phyloP scores from a whole-genome alignment of 2,113 vertebrate genomes.

The Hypocryptadius cinnamomeus region DNA sequence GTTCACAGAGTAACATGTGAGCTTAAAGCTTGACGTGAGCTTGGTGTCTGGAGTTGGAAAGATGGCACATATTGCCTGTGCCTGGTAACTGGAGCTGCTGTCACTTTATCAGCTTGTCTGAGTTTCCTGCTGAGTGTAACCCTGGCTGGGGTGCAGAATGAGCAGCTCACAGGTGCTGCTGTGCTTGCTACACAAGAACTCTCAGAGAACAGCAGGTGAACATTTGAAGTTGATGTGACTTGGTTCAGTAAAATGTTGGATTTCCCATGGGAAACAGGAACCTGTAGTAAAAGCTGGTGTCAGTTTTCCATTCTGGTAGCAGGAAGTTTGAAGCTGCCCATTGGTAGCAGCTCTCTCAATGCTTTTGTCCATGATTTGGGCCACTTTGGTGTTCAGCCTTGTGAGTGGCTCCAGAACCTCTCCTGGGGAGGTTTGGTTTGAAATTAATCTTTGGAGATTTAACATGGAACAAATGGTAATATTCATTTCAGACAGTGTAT shows the following conservation, averaged over 20 bases:
- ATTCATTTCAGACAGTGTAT: accelerated
- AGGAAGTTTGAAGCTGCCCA: not conserved
- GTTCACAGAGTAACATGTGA: not conserved
- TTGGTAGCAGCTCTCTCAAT: no score
- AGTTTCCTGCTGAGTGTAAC: not conserved
- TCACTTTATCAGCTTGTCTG: not conserved
- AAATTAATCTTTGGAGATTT: not conserved
- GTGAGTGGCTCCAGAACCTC: not conserved
- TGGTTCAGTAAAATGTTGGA: not conserved
- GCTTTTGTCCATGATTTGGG: not conserved
- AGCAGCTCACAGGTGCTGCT: not conserved
- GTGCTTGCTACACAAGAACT: not conserved
- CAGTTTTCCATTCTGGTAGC: not conserved
- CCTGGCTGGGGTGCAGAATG: not conserved
- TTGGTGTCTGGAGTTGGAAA: not conserved
- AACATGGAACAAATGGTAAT: accelerated
- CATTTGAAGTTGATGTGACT: not conserved
- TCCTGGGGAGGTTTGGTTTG: not conserved
- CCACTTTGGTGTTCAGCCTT: not conserved
- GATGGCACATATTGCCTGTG: not conserved
- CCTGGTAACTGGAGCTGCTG: not conserved
- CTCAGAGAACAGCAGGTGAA: not conserved
- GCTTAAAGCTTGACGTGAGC: not conserved
- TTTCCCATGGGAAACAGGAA: not conserved
- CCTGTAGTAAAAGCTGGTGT: not conserved